Percentiles rank a stretch among this genome's conserved stretches.
Conservation (phyloP, 2,113 vertebrate species). For the Oxyruncus cristatus region DNA sequence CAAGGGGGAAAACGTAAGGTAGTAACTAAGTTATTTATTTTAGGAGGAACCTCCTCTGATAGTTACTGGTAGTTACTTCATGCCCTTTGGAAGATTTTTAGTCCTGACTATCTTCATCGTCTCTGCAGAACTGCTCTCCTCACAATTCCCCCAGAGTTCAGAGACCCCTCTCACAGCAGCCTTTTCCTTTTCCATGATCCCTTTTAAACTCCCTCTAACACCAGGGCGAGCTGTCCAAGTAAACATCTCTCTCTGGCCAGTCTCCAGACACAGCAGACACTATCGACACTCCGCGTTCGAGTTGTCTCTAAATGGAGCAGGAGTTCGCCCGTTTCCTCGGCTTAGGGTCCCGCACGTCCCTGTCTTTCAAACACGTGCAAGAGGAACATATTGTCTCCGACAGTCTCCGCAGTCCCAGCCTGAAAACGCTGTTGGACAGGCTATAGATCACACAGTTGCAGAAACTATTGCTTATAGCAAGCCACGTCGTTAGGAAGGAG, state of each 20-base stretch:
- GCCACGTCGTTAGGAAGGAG: slow-evolving; percentile 97
- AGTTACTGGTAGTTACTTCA: not conserved
- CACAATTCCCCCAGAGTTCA: not conserved
- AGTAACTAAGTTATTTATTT: slow-evolving; percentile 16
- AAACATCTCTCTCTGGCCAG: slow-evolving; percentile 61
- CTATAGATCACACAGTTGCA: slow-evolving; percentile 99
- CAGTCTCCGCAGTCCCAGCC: slow-evolving; percentile 91
- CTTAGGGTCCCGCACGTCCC: slow-evolving; percentile 85
- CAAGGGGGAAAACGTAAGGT: not conserved
- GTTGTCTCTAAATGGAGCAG: slow-evolving; percentile 85
- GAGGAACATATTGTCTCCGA: slow-evolving; percentile 91
- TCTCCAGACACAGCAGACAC: slow-evolving; percentile 48
- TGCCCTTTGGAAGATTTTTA: slow-evolving; percentile 50
- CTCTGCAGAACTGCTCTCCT: not conserved
- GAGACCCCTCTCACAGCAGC: slow-evolving; percentile 1
- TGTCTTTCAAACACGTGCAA: slow-evolving; percentile 82
- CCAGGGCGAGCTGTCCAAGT: slow-evolving; percentile 50
- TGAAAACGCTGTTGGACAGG: slow-evolving; percentile 97
- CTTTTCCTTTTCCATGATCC: slow-evolving; percentile 5
- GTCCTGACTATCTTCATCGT: not conserved
- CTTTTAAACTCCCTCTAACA: slow-evolving; percentile 29
- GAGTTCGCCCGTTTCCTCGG: slow-evolving; percentile 93
- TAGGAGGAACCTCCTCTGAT: not conserved
- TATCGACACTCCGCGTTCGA: not conserved
- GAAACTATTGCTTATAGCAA: slow-evolving; percentile 99